phyloP scores from a whole-genome alignment of 2,797 vertebrate genomes.

The Euphonia xanthogaster region DNA sequence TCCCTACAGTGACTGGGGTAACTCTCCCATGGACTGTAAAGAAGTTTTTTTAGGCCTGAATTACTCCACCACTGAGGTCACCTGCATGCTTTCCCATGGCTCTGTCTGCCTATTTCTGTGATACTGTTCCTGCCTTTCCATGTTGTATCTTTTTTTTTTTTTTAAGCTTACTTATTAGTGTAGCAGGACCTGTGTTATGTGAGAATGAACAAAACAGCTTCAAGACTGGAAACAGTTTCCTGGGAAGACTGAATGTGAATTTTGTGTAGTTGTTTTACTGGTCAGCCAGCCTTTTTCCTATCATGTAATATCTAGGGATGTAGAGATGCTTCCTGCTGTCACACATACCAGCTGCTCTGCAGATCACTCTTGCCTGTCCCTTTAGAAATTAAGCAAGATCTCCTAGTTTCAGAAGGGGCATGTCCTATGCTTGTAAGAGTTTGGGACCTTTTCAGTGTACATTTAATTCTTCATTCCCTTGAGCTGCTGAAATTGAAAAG shows the following conservation, averaged over 20 bases:
- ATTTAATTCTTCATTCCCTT: neutral
- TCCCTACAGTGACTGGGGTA: neutral
- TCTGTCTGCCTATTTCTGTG: neutral
- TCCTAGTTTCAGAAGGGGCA: neutral
- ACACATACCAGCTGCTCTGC: neutral
- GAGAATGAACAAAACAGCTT: neutral
- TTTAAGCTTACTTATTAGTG: neutral
- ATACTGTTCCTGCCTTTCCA: neutral
- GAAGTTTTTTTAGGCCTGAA: neutral
- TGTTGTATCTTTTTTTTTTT: neutral
- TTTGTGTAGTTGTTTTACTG: neutral
- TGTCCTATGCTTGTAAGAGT: neutral
- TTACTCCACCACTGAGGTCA: neutral
- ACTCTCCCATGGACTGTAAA: neutral
- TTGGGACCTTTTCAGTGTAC: neutral
- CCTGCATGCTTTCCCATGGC: neutral
- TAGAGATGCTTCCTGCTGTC: neutral
- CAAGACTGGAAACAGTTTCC: constrained; percentile 4
- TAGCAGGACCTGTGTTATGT: neutral
- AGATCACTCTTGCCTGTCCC: neutral
- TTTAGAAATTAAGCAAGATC: neutral
- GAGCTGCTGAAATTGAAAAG: neutral
- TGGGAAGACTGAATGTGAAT: neutral
- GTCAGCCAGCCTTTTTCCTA: neutral
- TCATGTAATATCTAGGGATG: neutral